Evolutionary conservation across 2,113 vertebrate genomes (phyloP), one percentile per base, ranked within the genome.

Genomic region (Pipa parva): DNA sequence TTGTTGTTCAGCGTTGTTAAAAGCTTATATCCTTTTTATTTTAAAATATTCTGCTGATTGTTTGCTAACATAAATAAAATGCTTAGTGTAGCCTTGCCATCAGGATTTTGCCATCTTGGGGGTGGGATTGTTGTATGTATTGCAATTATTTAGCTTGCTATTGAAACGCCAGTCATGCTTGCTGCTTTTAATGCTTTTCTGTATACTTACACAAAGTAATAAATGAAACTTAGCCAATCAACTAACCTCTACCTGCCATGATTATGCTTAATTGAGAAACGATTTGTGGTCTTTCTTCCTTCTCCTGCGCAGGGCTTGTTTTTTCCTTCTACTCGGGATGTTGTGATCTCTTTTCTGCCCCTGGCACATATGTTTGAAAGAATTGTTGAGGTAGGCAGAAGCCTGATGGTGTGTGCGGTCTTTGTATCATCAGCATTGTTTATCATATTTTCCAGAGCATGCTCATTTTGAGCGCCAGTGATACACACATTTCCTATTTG

Each of bases 311-410:
- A 97, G 95, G 84, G 59, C 26, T 27, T 58, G 18, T 65, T 90
- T 67, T 55, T 22, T 7, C 74, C 85, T 76, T 77, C 11, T 60
- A 0, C 63, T 74, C 92, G 91, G 61, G 94, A 97, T 18, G 81
- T 80, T 64, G 74, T 96, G 80, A 92, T 98, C 80, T 99, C 95
- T 76, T 97, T 97, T 85, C 91, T 99, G 76, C 97, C 97, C 63
- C 82, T 99, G 78, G 95, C 95, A 46, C 96, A 99, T 72, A 99
- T 98, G 95, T 99, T 98, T 91, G 96, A 99, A 78, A 91, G 83
- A 81, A 59, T 96, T 15, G 91, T 98, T 64, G 95, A 99, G 95
- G 95, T 98, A 89, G 74, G 74, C 62, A 63, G 37, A 37, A 51
- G 2, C 18, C 48, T 31, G n/a, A n/a, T n/a, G n/a, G n/a, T 65